A percentile compares a stretch with the other conserved stretches of the same genome.
These are phyloP conservation scores for Mionectes macconnelli DNA, from an alignment of 2,113 vertebrate genomes.

Conservation along the genomic window DNA sequence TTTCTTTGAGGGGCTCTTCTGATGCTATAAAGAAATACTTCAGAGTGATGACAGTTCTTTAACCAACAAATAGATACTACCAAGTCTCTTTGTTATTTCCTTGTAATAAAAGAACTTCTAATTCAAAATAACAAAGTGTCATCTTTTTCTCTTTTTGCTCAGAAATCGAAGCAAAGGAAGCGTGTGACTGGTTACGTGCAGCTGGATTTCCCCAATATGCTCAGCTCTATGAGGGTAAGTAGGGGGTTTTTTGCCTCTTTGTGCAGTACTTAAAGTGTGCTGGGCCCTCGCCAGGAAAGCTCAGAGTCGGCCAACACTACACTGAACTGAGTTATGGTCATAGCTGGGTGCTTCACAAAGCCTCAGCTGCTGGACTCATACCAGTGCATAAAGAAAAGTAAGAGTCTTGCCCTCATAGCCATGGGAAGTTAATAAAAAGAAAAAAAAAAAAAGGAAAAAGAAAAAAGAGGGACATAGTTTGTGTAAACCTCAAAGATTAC, in stretches of 20 bases:
- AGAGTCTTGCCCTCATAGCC: not conserved
- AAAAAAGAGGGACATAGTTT: not conserved
- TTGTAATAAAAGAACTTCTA: not conserved
- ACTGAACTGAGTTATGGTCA: constrained; percentile 7
- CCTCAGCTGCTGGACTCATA: constrained; percentile 14
- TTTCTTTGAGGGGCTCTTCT: not conserved
- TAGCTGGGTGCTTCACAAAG: constrained; percentile 32
- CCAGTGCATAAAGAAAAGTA: constrained; percentile 15
- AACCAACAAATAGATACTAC: not conserved
- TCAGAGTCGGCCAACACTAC: not conserved
- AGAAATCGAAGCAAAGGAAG: constrained; percentile 97
- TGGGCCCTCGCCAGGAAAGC: constrained; percentile 8
- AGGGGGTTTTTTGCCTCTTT: not conserved
- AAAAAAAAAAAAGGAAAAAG: not conserved
- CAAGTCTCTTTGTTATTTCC: not conserved
- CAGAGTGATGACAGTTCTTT: not conserved
- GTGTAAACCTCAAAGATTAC: not conserved
- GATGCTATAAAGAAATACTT: not conserved
- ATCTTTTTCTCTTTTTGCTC: constrained; percentile 66
- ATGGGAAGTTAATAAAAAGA: not conserved
- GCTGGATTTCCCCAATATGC: constrained; percentile 98
- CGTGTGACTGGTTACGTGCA: constrained; percentile 96
- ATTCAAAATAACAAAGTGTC: not conserved
- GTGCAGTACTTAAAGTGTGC: not conserved
- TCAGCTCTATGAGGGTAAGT: constrained; percentile 93